Conservation (phyloP, 2,113 vertebrate genomes). For the Alosa alosa region DNA sequence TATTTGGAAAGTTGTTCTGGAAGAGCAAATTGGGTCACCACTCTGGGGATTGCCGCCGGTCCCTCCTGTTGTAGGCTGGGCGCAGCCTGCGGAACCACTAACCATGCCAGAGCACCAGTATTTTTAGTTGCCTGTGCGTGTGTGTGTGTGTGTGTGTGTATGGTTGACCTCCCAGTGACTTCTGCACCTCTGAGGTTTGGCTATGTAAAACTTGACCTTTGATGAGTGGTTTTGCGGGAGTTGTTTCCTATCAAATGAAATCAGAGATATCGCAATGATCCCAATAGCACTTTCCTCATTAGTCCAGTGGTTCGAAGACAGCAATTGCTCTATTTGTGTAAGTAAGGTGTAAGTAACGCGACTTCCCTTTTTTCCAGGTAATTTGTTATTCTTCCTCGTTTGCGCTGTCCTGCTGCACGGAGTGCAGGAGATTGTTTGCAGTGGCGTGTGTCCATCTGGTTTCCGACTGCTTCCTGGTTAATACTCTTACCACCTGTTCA, state of each 20-base stretch:
- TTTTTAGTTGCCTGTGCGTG: slow-evolving; percentile 26
- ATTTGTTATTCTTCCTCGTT: slow-evolving; percentile 57
- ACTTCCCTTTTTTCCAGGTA: slow-evolving; percentile 44
- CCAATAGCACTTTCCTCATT: background rate
- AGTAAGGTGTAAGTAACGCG: slow-evolving; percentile 34
- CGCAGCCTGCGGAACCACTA: background rate
- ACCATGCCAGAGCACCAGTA: slow-evolving; percentile 17
- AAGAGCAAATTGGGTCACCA: slow-evolving; percentile 19
- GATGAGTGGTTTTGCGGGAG: slow-evolving; percentile 2
- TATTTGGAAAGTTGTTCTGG: slow-evolving; percentile 13
- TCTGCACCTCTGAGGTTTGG: background rate
- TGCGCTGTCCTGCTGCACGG: slow-evolving; percentile 40
- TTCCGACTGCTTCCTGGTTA: slow-evolving; percentile 52
- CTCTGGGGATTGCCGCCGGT: background rate
- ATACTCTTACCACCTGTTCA: slow-evolving; percentile 59
- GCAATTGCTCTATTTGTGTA: slow-evolving; percentile 43
- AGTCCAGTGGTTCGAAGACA: background rate
- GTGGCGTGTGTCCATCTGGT: slow-evolving; percentile 55
- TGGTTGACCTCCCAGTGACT: slow-evolving; percentile 19
- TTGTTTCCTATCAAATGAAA: slow-evolving; percentile 31
- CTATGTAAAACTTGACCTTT: slow-evolving; percentile 1
- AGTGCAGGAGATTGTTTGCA: slow-evolving; percentile 49
- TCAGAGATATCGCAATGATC: slow-evolving; percentile 24
- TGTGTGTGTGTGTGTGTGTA: background rate
- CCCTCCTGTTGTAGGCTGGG: slow-evolving; percentile 17